Conservation (phyloP, 53 echinoderm and acorn worm genomes). For the Apostichopus leukothele region DNA sequence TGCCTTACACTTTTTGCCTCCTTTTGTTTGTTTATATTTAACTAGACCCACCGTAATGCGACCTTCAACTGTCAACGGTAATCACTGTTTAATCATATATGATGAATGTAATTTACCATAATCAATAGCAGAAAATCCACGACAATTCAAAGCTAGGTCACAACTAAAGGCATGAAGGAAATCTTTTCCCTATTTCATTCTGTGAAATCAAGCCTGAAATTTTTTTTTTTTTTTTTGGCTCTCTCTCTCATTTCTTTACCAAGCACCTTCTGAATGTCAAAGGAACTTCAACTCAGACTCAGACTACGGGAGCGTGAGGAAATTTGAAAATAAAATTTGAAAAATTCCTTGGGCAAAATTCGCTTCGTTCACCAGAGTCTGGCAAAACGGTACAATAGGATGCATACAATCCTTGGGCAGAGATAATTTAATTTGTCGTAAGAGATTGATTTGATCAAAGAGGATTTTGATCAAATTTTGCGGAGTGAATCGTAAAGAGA, state of each 20-base stretch:
- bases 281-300: neutral
- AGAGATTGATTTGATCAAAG: slow-evolving; percentile 2
- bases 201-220: neutral
- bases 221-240: neutral
- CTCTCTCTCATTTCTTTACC: no score
- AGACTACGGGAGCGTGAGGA: neutral
- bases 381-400: neutral
- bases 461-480: slow-evolving; percentile 29
- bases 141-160: no score
- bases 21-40: neutral
- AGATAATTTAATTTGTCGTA: slow-evolving; percentile 32
- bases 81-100: neutral
- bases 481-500: no score
- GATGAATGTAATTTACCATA: neutral
- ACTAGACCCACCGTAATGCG: neutral
- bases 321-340: slow-evolving; percentile 1
- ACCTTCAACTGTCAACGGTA: neutral
- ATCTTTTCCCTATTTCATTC: neutral
- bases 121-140: slow-evolving; percentile 7
- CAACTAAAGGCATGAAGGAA: neutral
- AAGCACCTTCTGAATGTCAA: neutral
- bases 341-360: slow-evolving; percentile 1
- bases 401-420: neutral
- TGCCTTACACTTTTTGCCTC: neutral
- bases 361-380: neutral